Evolutionary conservation across 2,888 invertebrate species (phyloP).

Genomic region (Reticulitermes lucifugus): DNA sequence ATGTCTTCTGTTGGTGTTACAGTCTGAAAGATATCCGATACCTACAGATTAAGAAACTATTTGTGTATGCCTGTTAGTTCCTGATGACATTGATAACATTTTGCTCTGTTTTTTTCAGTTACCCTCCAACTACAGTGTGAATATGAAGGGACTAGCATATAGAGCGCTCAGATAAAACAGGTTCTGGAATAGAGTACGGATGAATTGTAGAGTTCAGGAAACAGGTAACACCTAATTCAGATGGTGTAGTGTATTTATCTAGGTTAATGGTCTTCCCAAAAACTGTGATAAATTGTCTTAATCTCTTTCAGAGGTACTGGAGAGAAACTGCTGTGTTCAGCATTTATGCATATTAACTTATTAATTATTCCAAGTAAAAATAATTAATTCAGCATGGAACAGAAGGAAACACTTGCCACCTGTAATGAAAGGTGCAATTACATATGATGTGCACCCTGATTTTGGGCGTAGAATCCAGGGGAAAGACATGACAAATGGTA

Average conservation of each 20-base stretch:
- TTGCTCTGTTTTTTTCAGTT: slow-evolving; percentile 58
- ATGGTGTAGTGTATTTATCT: not conserved
- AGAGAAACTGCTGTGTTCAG: not conserved
- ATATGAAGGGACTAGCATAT: slow-evolving; percentile 61
- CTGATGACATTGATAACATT: not conserved
- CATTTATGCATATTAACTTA: not conserved
- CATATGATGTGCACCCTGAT: too few relatives aligned
- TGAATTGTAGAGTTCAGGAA: not conserved
- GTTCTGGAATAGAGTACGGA: not conserved
- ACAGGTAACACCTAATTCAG: not conserved
- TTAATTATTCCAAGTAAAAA: not conserved
- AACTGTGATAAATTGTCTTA: slow-evolving; percentile 1
- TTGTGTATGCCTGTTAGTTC: not conserved
- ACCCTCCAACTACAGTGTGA: slow-evolving; percentile 62
- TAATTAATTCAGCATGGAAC: not conserved
- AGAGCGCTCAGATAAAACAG: slow-evolving; percentile 60
- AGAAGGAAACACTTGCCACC: not conserved
- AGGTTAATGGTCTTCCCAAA: not conserved
- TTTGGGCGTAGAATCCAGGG: too few relatives aligned
- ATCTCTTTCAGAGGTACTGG: not conserved
- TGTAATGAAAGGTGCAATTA: too few relatives aligned
- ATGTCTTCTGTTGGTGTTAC: too few relatives aligned
- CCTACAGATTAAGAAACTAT: not conserved
- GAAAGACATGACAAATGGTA: too few relatives aligned
- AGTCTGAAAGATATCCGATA: not conserved